Evolutionary conservation across 2,888 invertebrate genomes (phyloP).

Genomic region (Apeira syringaria): DNA sequence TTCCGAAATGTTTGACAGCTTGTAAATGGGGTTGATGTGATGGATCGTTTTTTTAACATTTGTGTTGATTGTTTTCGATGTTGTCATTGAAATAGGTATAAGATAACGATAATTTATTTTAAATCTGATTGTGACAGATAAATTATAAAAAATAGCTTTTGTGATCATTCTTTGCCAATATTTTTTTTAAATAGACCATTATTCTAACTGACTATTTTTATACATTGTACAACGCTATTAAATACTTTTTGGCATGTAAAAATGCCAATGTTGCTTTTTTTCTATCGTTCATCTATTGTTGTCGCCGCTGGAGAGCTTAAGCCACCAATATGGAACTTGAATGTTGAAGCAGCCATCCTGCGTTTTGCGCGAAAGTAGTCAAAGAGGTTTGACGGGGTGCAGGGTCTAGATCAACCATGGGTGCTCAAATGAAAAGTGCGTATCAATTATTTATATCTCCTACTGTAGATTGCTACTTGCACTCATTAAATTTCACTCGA

Average conservation of each 20-base stretch:
- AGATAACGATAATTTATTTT: neutral
- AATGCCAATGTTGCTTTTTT: too few species aligned
- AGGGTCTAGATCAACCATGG: conserved; percentile 1
- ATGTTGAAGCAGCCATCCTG: neutral
- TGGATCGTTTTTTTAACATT: conserved; percentile 4
- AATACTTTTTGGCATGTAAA: too few species aligned
- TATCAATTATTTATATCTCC: neutral
- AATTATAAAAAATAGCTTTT: too few species aligned
- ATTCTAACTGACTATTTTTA: too few species aligned
- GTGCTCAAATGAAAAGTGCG: conserved; percentile 3
- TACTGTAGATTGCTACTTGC: neutral
- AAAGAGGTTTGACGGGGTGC: conserved; percentile 8
- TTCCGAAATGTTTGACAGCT: conserved; percentile 17
- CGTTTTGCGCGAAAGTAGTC: conserved; percentile 7
- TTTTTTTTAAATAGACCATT: too few species aligned
- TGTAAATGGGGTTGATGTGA: conserved; percentile 6
- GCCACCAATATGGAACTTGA: neutral
- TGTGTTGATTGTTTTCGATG: neutral
- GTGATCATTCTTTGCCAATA: too few species aligned
- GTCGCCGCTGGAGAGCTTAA: too few species aligned
- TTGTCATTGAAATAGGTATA: neutral
- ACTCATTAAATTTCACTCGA: neutral
- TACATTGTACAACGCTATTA: too few species aligned
- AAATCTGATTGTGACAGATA: too few species aligned
- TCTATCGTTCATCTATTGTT: too few species aligned